These are phyloP conservation scores for Melierax canorus DNA, from an alignment of 2,113 vertebrate genomes.

Conservation along the genomic window DNA sequence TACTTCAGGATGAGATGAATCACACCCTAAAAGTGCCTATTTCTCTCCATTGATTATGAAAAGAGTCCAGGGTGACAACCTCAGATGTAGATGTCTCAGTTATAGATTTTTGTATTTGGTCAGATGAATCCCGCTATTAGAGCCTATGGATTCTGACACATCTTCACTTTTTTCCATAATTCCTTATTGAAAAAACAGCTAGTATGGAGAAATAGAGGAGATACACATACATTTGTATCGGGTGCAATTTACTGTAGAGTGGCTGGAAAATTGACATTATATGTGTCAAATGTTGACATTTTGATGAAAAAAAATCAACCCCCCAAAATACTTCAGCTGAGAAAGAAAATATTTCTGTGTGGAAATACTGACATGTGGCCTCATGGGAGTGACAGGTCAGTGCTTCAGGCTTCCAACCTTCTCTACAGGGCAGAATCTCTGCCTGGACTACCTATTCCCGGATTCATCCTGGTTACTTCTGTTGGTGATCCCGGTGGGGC, in stretches of 20 bases:
- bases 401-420: background rate
- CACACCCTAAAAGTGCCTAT: background rate
- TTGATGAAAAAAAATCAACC: slow-evolving; percentile 18
- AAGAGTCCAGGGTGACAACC: background rate
- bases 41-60: slow-evolving; percentile 53
- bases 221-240: background rate
- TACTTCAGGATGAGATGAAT: slow-evolving; percentile 27
- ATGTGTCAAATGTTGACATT: slow-evolving; percentile 15
- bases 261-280: slow-evolving; percentile 5
- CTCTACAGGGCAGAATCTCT: background rate
- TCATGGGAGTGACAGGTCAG: background rate
- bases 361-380: background rate
- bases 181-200: slow-evolving; percentile 18
- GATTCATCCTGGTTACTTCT: background rate
- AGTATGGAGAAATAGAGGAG: background rate
- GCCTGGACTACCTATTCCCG: background rate
- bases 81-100: slow-evolving; percentile 14
- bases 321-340: background rate
- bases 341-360: background rate
- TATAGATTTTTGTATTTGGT: slow-evolving; percentile 40
- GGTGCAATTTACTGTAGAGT: slow-evolving; percentile 9
- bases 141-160: slow-evolving; percentile 31
- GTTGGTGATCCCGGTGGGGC: background rate
- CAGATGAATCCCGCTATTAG: slow-evolving; percentile 12
- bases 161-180: slow-evolving; percentile 26